Percentiles rank a stretch among this genome's conserved stretches.
These are phyloP conservation scores for Plusia festucae DNA, from an alignment of 2,888 invertebrate genomes.

Conservation along the genomic window DNA sequence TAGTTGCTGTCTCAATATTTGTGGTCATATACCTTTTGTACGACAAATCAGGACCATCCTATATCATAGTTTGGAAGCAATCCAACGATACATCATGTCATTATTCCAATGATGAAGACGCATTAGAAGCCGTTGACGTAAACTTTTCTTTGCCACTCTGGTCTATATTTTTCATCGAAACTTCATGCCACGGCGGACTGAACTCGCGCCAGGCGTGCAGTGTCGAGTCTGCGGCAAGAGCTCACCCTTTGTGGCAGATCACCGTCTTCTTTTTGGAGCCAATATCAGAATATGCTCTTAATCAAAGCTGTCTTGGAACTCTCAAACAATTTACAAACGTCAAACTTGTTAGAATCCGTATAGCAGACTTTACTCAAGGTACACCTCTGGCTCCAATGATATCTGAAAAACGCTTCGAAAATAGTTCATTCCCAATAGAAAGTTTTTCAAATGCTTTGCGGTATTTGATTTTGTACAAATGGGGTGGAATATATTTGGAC, in stretches of 20 bases:
- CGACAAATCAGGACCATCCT: neutral
- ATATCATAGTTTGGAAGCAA: neutral
- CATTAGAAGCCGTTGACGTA: constrained; percentile 58
- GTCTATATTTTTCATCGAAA: constrained; percentile 92
- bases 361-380: constrained; percentile 78
- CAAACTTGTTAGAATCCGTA: constrained; percentile 46
- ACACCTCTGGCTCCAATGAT: constrained; percentile 90
- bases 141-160: constrained; percentile 64
- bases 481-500: constrained; percentile 94
- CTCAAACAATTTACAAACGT: constrained; percentile 34
- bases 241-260: constrained; percentile 89
- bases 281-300: constrained; percentile 21
- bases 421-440: constrained; percentile 81
- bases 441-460: constrained; percentile 91
- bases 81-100: constrained; percentile 38
- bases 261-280: constrained; percentile 83
- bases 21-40: neutral
- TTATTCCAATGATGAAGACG: constrained; percentile 43
- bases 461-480: constrained; percentile 92
- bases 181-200: constrained; percentile 89
- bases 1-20: neutral
- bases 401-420: constrained; percentile 79
- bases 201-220: constrained; percentile 91
- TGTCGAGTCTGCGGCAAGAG: constrained; percentile 91
- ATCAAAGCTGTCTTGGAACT: constrained; percentile 34